phyloP scores from a whole-genome alignment of 1,140 invertebrate genomes.

The Leptinotarsa lineolata region DNA sequence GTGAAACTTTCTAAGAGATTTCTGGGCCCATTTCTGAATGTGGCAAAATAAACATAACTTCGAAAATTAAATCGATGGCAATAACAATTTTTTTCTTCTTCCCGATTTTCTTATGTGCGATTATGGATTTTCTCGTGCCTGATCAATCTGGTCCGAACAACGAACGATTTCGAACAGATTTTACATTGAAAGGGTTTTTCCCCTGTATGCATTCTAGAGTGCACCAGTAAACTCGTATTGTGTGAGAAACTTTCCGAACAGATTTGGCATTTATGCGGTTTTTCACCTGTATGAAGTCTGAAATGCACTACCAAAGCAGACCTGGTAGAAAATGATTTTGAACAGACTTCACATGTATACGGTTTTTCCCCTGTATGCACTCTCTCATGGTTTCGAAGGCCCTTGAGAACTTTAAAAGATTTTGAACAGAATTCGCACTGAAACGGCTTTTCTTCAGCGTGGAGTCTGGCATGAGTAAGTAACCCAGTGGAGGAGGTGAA shows the following conservation, averaged over 20 bases:
- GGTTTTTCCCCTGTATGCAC: slow-evolving; percentile 76
- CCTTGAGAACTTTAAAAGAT: slow-evolving; percentile 68
- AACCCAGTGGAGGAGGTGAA: slow-evolving; percentile 57
- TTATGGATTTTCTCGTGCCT: not conserved
- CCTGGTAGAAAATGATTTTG: slow-evolving; percentile 70
- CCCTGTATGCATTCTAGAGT: not conserved
- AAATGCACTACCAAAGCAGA: slow-evolving; percentile 56
- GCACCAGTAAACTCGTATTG: not conserved
- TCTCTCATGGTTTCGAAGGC: slow-evolving; percentile 73
- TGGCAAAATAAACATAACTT: too few relatives aligned
- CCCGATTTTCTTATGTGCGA: too few relatives aligned
- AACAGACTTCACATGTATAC: slow-evolving; percentile 74
- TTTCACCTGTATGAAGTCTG: slow-evolving; percentile 72
- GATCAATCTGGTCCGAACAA: not conserved
- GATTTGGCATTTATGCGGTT: slow-evolving; percentile 60
- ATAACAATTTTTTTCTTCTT: too few relatives aligned
- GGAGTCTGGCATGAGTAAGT: slow-evolving; percentile 64
- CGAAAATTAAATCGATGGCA: too few relatives aligned
- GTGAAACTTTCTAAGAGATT: too few relatives aligned
- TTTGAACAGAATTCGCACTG: slow-evolving; percentile 36
- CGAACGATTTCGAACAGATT: not conserved
- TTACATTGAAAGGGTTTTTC: not conserved
- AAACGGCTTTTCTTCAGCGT: slow-evolving; percentile 50
- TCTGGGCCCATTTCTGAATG: too few relatives aligned
- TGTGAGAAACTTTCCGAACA: not conserved